Evolutionary conservation across 2,888 invertebrate species (phyloP).

Genomic region (Leptinotarsa rubiginosa): DNA sequence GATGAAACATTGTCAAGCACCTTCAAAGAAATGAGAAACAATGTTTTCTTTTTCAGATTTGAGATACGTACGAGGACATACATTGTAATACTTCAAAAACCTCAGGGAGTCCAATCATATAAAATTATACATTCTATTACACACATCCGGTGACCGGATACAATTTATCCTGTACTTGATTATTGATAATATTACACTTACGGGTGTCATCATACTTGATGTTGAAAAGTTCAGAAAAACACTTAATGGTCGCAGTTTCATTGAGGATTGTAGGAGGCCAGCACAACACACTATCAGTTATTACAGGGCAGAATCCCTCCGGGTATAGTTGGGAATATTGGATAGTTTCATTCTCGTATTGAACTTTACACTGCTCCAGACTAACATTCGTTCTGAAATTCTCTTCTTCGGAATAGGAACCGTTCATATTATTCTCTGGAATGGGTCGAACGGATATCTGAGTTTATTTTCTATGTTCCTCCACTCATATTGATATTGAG

Average conservation of each 20-base stretch:
- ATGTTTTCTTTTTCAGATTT: too few relatives aligned
- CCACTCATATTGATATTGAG: neutral
- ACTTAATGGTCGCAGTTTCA: conserved; percentile 77
- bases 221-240: conserved; percentile 83
- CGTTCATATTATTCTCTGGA: conserved; percentile 41
- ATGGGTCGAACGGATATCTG: neutral
- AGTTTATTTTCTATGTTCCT: neutral
- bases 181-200: conserved; percentile 69
- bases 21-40: too few relatives aligned
- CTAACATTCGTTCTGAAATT: conserved; percentile 49
- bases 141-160: too few relatives aligned
- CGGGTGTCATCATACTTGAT: conserved; percentile 84
- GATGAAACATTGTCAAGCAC: too few relatives aligned
- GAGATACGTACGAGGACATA: too few relatives aligned
- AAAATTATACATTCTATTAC: too few relatives aligned
- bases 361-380: conserved; percentile 48
- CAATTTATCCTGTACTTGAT: too few relatives aligned
- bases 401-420: conserved; percentile 43
- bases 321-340: conserved; percentile 47
- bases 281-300: conserved; percentile 83
- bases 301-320: conserved; percentile 72
- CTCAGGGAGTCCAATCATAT: too few relatives aligned
- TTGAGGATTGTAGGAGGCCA: conserved; percentile 85
- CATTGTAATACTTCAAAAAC: too few relatives aligned
- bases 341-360: conserved; percentile 51